Conservation (phyloP, 1,140 invertebrate genomes). For the Drosophila nebulosa region DNA sequence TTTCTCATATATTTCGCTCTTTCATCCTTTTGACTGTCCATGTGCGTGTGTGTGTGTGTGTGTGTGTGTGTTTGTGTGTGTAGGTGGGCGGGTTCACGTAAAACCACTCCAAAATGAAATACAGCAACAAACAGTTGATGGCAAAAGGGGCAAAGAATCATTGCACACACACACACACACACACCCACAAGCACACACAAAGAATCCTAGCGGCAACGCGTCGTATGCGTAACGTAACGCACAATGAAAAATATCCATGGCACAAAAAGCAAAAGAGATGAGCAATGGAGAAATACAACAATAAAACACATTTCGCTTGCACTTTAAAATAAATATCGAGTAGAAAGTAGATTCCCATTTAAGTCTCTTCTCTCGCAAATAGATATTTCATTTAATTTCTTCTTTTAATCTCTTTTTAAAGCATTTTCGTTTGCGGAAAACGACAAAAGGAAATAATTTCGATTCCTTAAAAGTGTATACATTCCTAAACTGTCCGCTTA, state of each 20-base stretch:
- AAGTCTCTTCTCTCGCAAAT: too few species aligned
- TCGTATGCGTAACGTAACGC: constrained; percentile 57
- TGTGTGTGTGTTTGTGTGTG: too few species aligned
- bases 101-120: not conserved
- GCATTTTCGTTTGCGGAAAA: too few species aligned
- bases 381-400: too few species aligned
- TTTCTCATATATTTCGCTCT: not conserved
- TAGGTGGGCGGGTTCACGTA: not conserved
- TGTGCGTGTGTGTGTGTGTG: not conserved
- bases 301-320: not conserved
- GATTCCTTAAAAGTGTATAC: too few species aligned
- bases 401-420: too few species aligned
- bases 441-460: too few species aligned
- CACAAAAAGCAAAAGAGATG: not conserved
- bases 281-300: not conserved
- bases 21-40: not conserved
- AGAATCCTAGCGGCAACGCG: constrained; percentile 17
- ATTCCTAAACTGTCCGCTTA: too few species aligned
- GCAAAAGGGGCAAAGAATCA: not conserved
- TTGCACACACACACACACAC: not conserved
- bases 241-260: constrained; percentile 15
- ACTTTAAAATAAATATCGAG: not conserved
- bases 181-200: not conserved
- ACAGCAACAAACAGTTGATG: not conserved
- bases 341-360: too few species aligned